phyloP scores from a whole-genome alignment of 2,888 invertebrate genomes.

The Ophonus ardosiacus region DNA sequence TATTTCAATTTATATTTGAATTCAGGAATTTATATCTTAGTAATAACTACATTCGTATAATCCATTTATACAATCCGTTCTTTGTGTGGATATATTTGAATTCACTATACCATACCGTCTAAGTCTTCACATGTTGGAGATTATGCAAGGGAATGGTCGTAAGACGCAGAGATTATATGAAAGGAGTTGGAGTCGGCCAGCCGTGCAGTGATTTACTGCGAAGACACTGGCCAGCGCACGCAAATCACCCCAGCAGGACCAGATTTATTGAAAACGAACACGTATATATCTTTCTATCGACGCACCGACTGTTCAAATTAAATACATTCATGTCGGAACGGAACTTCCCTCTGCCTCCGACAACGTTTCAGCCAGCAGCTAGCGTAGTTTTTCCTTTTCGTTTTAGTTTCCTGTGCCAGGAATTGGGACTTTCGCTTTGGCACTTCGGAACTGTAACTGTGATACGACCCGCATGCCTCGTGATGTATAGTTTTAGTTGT shows the following conservation, averaged over 20 bases:
- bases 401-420: conserved; percentile 9
- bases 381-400: not conserved
- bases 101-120: no score
- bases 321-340: conserved; percentile 49
- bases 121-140: not conserved
- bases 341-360: conserved; percentile 18
- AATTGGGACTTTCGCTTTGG: conserved; percentile 39
- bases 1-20: no score
- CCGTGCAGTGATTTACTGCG: conserved; percentile 41
- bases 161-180: conserved; percentile 35
- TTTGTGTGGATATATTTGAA: no score
- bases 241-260: conserved; percentile 46
- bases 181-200: conserved; percentile 29
- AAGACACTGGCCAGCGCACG: conserved; percentile 29
- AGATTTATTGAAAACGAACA: conserved; percentile 54
- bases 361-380: not conserved
- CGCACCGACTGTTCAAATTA: conserved; percentile 47
- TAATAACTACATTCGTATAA: no score
- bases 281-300: conserved; percentile 50
- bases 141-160: conserved; percentile 4
- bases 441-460: conserved; percentile 4
- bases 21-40: no score
- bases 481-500: conserved; percentile 27
- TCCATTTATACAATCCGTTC: no score
- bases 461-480: conserved; percentile 26